Evolutionary conservation across 2,888 invertebrate genomes (phyloP).

Genomic region (Drosophila melanosoma): DNA sequence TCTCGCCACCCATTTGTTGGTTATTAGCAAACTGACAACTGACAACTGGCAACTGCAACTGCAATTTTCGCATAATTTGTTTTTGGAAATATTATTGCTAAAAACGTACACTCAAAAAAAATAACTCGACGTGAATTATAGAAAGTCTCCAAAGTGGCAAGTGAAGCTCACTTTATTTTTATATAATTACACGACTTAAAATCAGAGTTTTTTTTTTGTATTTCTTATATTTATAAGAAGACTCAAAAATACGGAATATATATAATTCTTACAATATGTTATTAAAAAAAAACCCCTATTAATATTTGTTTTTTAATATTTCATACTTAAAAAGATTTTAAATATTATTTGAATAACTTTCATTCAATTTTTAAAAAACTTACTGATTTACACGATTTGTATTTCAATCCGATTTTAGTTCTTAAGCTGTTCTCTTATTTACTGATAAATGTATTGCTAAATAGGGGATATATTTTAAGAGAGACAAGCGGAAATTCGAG

Average conservation of each 20-base stretch:
- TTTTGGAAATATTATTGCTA: slow-evolving; percentile 31
- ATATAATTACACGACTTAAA: not conserved
- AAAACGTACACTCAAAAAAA: not conserved
- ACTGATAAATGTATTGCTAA: no score
- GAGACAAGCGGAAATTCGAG: not conserved
- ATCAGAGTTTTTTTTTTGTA: not conserved
- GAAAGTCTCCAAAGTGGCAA: not conserved
- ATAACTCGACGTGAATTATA: not conserved
- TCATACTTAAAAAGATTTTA: not conserved
- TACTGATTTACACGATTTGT: not conserved
- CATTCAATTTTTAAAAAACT: not conserved
- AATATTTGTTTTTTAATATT: not conserved
- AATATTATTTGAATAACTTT: not conserved
- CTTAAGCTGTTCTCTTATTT: not conserved
- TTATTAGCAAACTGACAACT: slow-evolving; percentile 15
- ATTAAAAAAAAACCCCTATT: not conserved
- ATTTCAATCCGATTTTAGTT: not conserved
- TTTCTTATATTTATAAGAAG: not conserved
- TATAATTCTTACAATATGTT: not conserved
- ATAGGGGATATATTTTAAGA: not conserved
- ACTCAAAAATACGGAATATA: no score
- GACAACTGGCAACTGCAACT: not conserved
- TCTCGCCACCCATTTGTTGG: not conserved
- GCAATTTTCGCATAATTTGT: not conserved
- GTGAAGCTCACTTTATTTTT: not conserved